Conservation (phyloP, 1,140 invertebrate species). For the Drosophila watanabei region DNA sequence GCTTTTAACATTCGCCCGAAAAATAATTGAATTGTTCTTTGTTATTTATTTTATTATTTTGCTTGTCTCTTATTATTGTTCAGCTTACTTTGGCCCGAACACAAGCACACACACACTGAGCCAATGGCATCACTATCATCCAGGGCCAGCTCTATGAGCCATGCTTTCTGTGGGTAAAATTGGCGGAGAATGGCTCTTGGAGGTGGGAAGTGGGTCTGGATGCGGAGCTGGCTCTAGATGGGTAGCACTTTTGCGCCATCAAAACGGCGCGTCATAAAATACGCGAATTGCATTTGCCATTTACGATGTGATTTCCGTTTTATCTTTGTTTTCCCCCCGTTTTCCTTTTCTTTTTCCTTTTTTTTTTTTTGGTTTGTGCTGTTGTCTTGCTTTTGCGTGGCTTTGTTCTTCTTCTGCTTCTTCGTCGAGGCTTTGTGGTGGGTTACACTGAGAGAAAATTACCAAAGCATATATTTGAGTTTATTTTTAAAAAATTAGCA, state of each 20-base stretch:
- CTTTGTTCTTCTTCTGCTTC: slow-evolving; percentile 57
- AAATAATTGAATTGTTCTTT: slow-evolving; percentile 82
- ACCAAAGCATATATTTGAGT: neutral
- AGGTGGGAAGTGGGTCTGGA: slow-evolving; percentile 6
- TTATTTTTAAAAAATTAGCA: neutral
- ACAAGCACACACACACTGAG: slow-evolving; percentile 2
- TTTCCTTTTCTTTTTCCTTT: slow-evolving; percentile 8
- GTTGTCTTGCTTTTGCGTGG: slow-evolving; percentile 30
- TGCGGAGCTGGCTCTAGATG: slow-evolving; percentile 35
- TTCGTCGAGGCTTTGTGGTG: slow-evolving; percentile 44
- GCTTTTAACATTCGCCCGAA: slow-evolving; percentile 71
- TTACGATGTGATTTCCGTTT: slow-evolving; percentile 74
- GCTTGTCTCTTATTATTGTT: slow-evolving; percentile 80
- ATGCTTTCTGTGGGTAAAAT: slow-evolving; percentile 51
- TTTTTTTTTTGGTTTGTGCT: slow-evolving; percentile 36
- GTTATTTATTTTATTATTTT: slow-evolving; percentile 85
- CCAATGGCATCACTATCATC: slow-evolving; percentile 54
- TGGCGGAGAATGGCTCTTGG: neutral
- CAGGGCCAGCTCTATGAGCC: slow-evolving; percentile 38
- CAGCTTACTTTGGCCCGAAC: slow-evolving; percentile 58
- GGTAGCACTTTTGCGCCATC: slow-evolving; percentile 81
- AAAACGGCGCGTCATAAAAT: slow-evolving; percentile 82
- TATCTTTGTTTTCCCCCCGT: slow-evolving; percentile 39
- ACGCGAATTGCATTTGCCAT: slow-evolving; percentile 85
- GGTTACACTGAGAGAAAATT: slow-evolving; percentile 15